A percentile compares a stretch with the other conserved stretches of the same genome.
phyloP scores from a whole-genome alignment of 2,797 vertebrate species.

The Peromyscus nudipes region DNA sequence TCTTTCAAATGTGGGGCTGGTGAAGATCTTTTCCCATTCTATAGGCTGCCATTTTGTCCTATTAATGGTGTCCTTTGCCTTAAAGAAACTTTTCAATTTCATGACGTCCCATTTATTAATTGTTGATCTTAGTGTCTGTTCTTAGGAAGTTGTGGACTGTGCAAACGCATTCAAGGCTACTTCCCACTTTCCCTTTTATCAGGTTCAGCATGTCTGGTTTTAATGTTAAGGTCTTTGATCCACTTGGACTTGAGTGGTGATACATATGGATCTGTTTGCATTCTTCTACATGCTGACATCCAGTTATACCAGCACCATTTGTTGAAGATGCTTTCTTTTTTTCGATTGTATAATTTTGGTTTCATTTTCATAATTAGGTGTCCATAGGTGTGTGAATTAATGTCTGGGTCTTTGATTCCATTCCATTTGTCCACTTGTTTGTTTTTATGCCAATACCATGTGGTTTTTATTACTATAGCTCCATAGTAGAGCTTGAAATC shows the following conservation, averaged over 20 bases:
- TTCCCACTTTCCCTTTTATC: not conserved
- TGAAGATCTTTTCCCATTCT: not conserved
- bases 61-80: not conserved
- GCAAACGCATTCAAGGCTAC: not conserved
- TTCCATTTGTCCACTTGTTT: not conserved
- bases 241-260: not conserved
- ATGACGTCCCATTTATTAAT: not conserved
- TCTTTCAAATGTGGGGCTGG: not conserved
- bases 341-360: not conserved
- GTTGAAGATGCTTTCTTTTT: not conserved
- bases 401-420: not conserved
- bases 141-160: not conserved
- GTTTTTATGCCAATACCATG: not conserved
- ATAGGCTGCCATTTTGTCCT: not conserved
- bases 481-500: not conserved
- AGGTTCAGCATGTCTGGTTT: not conserved
- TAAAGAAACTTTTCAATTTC: not conserved
- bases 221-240: not conserved
- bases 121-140: not conserved
- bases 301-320: not conserved
- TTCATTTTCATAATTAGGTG: not conserved
- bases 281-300: not conserved
- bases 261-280: not conserved
- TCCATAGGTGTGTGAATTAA: not conserved
- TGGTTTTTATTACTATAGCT: not conserved